Evolutionary conservation across 2,888 invertebrate species (phyloP).

Genomic region (Pterobdella sp.): DNA sequence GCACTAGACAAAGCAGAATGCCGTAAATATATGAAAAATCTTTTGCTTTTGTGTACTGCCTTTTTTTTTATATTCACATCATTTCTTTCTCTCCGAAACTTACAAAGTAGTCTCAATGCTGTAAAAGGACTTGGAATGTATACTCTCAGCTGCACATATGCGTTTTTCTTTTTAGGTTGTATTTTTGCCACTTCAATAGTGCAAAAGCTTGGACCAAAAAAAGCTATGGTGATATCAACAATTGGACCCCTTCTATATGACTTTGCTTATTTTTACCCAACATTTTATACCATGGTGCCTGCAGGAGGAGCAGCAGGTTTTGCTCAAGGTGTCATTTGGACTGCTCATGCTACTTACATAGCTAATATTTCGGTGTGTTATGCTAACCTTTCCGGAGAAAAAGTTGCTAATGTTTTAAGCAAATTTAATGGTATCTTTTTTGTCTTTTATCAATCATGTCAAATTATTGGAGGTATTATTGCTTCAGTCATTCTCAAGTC

Average conservation of each 20-base stretch:
- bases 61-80: slow-evolving; percentile 44
- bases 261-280: slow-evolving; percentile 44
- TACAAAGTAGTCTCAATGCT: slow-evolving; percentile 47
- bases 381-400: slow-evolving; percentile 40
- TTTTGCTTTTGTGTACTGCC: slow-evolving; percentile 42
- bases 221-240: slow-evolving; percentile 39
- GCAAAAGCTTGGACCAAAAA: slow-evolving; percentile 43
- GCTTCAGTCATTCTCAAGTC: slow-evolving; percentile 35
- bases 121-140: slow-evolving; percentile 45
- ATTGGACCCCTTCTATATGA: slow-evolving; percentile 42
- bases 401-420: slow-evolving; percentile 41
- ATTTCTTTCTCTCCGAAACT: slow-evolving; percentile 44
- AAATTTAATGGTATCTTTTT: slow-evolving; percentile 47
- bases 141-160: slow-evolving; percentile 43
- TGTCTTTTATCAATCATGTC: slow-evolving; percentile 43
- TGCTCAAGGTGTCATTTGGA: slow-evolving; percentile 45
- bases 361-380: slow-evolving; percentile 44
- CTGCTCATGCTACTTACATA: slow-evolving; percentile 47
- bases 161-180: slow-evolving; percentile 44
- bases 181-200: slow-evolving; percentile 46
- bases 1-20: slow-evolving; percentile 37
- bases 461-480: slow-evolving; percentile 40
- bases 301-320: slow-evolving; percentile 43
- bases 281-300: slow-evolving; percentile 43
- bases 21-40: slow-evolving; percentile 42